These are phyloP conservation scores for Neoascia interrupta DNA, from an alignment of 2,888 invertebrate species.

Conservation along the genomic window DNA sequence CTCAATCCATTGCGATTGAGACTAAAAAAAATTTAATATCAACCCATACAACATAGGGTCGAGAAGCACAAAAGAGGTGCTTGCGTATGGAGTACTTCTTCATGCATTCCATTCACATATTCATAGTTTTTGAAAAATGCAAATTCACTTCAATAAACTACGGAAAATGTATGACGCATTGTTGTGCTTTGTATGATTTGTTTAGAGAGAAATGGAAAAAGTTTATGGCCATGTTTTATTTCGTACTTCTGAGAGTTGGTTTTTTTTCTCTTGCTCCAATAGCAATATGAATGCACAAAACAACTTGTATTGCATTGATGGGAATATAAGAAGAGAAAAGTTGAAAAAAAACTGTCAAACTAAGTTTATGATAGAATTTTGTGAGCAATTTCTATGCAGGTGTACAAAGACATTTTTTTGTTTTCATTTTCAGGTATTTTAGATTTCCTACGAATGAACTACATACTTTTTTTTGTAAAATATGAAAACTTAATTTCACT, in stretches of 20 bases:
- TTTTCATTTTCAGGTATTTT: no score
- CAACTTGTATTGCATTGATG: constrained; percentile 21
- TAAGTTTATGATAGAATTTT: constrained; percentile 35
- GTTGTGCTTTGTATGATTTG: constrained; percentile 38
- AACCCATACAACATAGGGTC: neutral
- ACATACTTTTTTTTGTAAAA: no score
- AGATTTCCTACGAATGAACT: no score
- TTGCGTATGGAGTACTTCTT: constrained; percentile 10
- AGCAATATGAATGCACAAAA: constrained; percentile 6
- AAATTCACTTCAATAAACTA: constrained; percentile 36
- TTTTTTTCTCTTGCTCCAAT: no score
- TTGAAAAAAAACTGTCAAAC: constrained; percentile 14
- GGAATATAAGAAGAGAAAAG: neutral
- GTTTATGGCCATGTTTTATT: neutral
- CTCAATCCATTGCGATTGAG: constrained; percentile 24
- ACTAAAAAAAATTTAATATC: constrained; percentile 8
- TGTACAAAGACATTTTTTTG: no score
- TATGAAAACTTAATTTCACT: no score
- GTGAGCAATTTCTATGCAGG: no score
- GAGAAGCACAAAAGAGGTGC: neutral
- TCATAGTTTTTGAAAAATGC: constrained; percentile 37
- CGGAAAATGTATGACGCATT: constrained; percentile 10
- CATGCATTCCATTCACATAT: constrained; percentile 9
- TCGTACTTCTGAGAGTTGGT: no score
- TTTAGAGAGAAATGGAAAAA: constrained; percentile 34